Conservation (phyloP, 2,797 vertebrate genomes). For the Chaunax sp. region DNA sequence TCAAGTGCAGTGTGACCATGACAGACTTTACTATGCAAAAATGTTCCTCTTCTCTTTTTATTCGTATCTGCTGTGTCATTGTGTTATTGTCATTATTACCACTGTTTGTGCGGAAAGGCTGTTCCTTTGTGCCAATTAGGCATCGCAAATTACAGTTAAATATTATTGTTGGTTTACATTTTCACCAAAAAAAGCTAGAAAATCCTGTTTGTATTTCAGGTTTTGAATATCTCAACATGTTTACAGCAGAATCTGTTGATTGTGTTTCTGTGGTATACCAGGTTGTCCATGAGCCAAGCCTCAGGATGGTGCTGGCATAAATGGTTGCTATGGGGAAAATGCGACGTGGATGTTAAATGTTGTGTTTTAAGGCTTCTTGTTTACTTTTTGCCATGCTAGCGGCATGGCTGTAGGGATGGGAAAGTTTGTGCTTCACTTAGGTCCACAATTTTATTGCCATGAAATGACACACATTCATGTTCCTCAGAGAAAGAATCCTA, state of each 20-base stretch:
- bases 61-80: conserved; percentile 5
- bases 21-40: conserved; percentile 26
- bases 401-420: background rate
- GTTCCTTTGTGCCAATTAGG: background rate
- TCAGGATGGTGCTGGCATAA: conserved; percentile 39
- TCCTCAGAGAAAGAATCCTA: background rate
- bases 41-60: conserved; percentile 1
- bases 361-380: background rate
- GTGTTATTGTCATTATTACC: background rate
- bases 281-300: conserved; percentile 26
- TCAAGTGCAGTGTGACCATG: conserved; percentile 29
- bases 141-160: conserved; percentile 1
- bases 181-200: background rate
- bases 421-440: background rate
- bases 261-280: conserved; percentile 8
- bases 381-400: background rate
- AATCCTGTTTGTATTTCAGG: background rate
- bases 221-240: conserved; percentile 6
- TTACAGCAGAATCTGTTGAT: conserved; percentile 12
- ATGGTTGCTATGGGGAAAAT: conserved; percentile 24
- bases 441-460: background rate
- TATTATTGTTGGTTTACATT: background rate
- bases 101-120: background rate
- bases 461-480: background rate
- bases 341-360: background rate